Conservation (phyloP, 1,140 invertebrate species). For the Diabrotica undecimpunctata region DNA sequence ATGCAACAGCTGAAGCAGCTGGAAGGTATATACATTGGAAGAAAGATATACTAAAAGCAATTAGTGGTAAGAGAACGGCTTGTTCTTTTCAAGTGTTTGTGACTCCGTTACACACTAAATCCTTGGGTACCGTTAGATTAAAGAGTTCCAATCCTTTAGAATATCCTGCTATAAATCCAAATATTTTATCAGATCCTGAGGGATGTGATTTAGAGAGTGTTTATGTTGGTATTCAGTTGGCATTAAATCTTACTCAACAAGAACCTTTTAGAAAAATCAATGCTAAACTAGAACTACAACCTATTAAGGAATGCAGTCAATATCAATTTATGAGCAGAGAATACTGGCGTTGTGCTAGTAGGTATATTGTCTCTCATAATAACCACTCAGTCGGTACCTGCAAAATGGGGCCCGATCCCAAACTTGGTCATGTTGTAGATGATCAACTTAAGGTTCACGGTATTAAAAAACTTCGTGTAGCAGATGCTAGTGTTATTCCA, state of each 20-base stretch:
- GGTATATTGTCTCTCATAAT: constrained; percentile 43
- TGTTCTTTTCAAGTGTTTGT: constrained; percentile 15
- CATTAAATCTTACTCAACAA: constrained; percentile 45
- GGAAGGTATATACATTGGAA: not conserved
- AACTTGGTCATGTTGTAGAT: constrained; percentile 51
- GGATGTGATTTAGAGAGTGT: constrained; percentile 52
- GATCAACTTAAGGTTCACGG: constrained; percentile 45
- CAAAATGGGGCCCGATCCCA: constrained; percentile 18
- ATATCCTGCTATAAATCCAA: constrained; percentile 70
- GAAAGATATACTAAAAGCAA: not conserved
- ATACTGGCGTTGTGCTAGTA: constrained; percentile 43
- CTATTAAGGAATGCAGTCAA: constrained; percentile 41
- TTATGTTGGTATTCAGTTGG: constrained; percentile 51
- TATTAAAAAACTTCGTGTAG: constrained; percentile 43
- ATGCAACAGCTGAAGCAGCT: constrained; percentile 6
- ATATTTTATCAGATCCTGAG: constrained; percentile 47
- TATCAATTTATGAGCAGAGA: constrained; percentile 58
- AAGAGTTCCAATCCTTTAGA: constrained; percentile 64
- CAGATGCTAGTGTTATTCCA: constrained; percentile 55
- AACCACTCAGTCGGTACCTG: constrained; percentile 41
- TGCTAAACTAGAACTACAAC: constrained; percentile 49
- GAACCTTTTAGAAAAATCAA: constrained; percentile 46
- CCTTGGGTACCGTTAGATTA: constrained; percentile 65
- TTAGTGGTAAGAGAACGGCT: constrained; percentile 3
- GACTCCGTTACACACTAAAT: constrained; percentile 61